A percentile compares a stretch with the other conserved stretches of the same genome.
These are phyloP conservation scores for Ardeotis arabs DNA, from an alignment of 2,113 vertebrate genomes.

Conservation along the genomic window DNA sequence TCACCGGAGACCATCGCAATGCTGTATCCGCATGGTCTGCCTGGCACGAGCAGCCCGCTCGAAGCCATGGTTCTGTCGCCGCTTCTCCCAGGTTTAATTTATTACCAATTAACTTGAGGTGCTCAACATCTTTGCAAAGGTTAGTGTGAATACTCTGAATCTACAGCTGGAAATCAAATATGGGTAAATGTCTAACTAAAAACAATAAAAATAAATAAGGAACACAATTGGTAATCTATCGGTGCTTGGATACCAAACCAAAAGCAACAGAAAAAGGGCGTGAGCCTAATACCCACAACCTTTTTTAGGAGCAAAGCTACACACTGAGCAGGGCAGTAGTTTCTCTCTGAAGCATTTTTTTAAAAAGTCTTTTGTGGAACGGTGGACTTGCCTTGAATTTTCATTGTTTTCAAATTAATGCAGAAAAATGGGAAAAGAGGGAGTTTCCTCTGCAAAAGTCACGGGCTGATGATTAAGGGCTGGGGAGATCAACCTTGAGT, in stretches of 20 bases:
- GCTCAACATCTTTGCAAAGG: background rate
- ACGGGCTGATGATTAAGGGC: background rate
- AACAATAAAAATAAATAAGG: background rate
- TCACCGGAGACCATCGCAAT: background rate
- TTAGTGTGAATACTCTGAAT: background rate
- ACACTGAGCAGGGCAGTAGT: background rate
- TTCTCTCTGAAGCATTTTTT: background rate
- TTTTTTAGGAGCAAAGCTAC: background rate
- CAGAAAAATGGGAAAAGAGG: background rate
- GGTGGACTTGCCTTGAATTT: background rate
- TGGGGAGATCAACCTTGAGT: background rate
- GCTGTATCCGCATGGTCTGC: background rate
- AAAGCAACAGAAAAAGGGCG: background rate
- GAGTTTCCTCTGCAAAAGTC: background rate
- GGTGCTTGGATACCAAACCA: background rate
- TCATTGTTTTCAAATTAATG: background rate
- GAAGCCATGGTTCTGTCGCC: background rate
- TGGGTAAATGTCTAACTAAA: background rate
- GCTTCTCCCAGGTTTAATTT: background rate
- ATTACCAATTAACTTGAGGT: background rate
- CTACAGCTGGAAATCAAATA: background rate
- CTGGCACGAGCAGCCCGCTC: background rate
- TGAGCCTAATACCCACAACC: background rate
- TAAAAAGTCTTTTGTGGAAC: background rate
- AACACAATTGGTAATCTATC: background rate